phyloP scores from a whole-genome alignment of 2,113 vertebrate genomes.

The Calyptommatus sinebrachiatus region DNA sequence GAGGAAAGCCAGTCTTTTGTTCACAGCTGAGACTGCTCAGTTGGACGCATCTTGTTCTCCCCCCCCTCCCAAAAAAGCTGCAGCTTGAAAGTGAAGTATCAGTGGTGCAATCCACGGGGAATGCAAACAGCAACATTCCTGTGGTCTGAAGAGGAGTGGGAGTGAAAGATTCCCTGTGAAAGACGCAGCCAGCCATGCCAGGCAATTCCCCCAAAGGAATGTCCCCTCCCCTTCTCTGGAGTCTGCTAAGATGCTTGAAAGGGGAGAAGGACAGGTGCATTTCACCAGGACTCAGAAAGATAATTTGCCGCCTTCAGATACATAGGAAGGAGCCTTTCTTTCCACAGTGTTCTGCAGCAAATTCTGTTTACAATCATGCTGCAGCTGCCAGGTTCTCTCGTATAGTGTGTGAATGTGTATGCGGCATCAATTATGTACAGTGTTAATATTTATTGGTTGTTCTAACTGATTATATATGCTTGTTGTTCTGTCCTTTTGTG shows the following conservation, averaged over 20 bases:
- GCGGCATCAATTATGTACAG: too few species aligned
- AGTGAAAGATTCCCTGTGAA: constrained; percentile 26
- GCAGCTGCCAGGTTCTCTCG: constrained; percentile 35
- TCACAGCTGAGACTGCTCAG: constrained; percentile 40
- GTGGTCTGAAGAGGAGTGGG: constrained; percentile 12
- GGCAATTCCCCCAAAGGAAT: constrained; percentile 7
- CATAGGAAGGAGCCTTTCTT: neutral
- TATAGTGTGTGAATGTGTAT: neutral
- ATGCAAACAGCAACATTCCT: constrained; percentile 33
- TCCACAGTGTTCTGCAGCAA: constrained; percentile 45
- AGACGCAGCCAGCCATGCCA: neutral
- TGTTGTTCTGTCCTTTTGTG: too few species aligned
- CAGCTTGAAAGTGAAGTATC: constrained; percentile 42
- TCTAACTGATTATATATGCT: too few species aligned
- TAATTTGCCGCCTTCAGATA: constrained; percentile 1
- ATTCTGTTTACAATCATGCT: constrained; percentile 43
- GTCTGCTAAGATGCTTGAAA: constrained; percentile 21
- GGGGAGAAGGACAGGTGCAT: constrained; percentile 24
- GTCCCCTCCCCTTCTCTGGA: constrained; percentile 12
- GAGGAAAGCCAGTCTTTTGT: neutral
- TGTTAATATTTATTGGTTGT: too few species aligned
- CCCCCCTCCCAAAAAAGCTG: neutral
- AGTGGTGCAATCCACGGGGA: constrained; percentile 56
- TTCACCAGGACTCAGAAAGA: neutral
- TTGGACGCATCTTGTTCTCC: neutral